phyloP scores from a whole-genome alignment of 2,888 invertebrate species.

The Heliconius erato region DNA sequence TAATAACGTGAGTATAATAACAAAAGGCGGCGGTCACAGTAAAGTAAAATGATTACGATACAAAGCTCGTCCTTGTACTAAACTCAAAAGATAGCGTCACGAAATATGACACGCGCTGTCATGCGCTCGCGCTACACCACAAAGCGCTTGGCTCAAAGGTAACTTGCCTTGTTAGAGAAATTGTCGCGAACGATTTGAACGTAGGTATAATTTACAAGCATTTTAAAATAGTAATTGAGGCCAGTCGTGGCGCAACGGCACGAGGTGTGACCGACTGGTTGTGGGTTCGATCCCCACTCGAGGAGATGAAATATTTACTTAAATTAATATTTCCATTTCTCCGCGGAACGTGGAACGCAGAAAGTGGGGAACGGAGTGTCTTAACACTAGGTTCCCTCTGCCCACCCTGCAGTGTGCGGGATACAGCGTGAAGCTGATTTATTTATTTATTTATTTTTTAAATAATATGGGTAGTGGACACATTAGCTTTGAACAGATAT shows the following conservation, averaged over 20 bases:
- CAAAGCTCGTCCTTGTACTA: constrained; percentile 48
- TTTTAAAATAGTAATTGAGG: constrained; percentile 62
- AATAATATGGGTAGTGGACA: constrained; percentile 50
- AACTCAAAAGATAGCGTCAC: constrained; percentile 50
- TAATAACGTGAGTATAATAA: constrained; percentile 29
- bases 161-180: constrained; percentile 61
- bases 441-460: too few relatives aligned
- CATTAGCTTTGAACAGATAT: too few relatives aligned
- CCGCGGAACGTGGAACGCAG: too few relatives aligned
- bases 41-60: constrained; percentile 45
- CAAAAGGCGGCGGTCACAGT: constrained; percentile 39
- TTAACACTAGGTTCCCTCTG: too few relatives aligned
- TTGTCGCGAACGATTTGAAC: constrained; percentile 78
- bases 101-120: constrained; percentile 56
- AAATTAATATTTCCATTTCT: too few relatives aligned
- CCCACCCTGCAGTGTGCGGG: too few relatives aligned
- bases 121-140: constrained; percentile 50
- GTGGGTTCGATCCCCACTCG: too few relatives aligned
- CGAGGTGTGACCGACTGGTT: too few relatives aligned
- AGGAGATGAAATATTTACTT: too few relatives aligned
- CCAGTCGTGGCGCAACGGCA: too few relatives aligned
- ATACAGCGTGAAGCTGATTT: too few relatives aligned
- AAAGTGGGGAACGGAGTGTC: too few relatives aligned
- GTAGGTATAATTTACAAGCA: constrained; percentile 68
- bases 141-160: constrained; percentile 63